Conservation (phyloP, 2,797 vertebrate species). For the Cryptoprocta ferox region DNA sequence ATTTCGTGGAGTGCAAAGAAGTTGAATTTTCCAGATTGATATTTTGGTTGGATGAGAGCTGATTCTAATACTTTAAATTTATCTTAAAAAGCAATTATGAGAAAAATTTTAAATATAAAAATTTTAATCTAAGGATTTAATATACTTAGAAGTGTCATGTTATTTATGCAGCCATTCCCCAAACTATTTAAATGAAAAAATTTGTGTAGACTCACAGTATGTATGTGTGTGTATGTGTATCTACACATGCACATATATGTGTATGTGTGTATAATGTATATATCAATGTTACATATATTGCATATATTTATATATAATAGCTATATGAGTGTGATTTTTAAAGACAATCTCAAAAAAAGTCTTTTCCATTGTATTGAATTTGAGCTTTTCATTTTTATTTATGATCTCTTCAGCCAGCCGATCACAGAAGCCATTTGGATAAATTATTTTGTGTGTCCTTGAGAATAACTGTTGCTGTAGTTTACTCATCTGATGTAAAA, state of each 20-base stretch:
- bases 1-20: constrained; percentile 23
- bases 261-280: neutral
- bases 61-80: constrained; percentile 35
- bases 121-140: constrained; percentile 17
- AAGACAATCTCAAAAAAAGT: neutral
- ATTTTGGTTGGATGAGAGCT: neutral
- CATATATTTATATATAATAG: neutral
- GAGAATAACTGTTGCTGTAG: neutral
- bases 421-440: neutral
- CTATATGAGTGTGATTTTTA: neutral
- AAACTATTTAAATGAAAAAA: constrained; percentile 43
- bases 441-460: constrained; percentile 22
- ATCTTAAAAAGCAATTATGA: constrained; percentile 48
- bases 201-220: neutral
- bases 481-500: neutral
- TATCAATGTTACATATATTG: neutral
- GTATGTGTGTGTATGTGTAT: neutral
- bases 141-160: neutral
- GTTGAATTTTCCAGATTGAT: constrained; percentile 37
- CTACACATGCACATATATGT: neutral
- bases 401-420: neutral
- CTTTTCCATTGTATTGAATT: neutral
- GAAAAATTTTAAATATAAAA: constrained; percentile 53
- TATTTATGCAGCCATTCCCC: constrained; percentile 9
- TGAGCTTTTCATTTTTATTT: constrained; percentile 17